Conservation (phyloP, 1,140 invertebrate genomes). For the Drosophila sturtevanti region DNA sequence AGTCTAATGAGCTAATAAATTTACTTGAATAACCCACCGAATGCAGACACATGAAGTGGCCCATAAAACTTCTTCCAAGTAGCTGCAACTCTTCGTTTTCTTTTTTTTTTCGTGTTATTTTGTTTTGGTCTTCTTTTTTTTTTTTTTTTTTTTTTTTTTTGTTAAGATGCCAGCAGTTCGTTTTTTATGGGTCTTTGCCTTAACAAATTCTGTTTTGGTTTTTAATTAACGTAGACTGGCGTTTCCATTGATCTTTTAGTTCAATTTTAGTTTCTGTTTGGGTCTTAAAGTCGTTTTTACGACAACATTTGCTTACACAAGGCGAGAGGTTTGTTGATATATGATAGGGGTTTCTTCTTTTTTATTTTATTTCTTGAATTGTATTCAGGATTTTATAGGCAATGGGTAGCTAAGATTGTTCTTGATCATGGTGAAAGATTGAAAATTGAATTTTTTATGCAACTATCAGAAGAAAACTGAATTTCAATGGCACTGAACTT, state of each 20-base stretch:
- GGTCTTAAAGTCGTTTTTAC: conserved; percentile 44
- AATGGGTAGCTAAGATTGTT: conserved; percentile 1
- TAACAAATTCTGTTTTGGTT: conserved; percentile 59
- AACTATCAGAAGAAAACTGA: not conserved
- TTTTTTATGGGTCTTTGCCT: conserved; percentile 52
- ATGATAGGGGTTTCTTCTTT: conserved; percentile 32
- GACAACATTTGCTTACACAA: conserved; percentile 46
- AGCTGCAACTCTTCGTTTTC: conserved; percentile 53
- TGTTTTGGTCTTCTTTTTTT: conserved; percentile 11
- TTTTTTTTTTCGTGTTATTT: conserved; percentile 24
- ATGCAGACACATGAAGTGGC: conserved; percentile 56
- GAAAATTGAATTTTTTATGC: too few relatives aligned
- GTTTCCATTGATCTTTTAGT: conserved; percentile 56
- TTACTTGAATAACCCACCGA: conserved; percentile 40
- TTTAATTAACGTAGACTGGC: conserved; percentile 59
- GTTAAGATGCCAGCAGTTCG: conserved; percentile 10
- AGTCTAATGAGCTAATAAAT: conserved; percentile 73
- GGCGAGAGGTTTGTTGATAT: conserved; percentile 53
- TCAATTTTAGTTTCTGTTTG: conserved; percentile 37
- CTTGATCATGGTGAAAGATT: conserved; percentile 9
- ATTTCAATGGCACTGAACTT: not conserved
- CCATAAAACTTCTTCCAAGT: conserved; percentile 62
- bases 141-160: not conserved
- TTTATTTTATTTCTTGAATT: not conserved
- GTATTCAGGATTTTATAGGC: conserved; percentile 7